A percentile compares a stretch with the other conserved stretches of the same genome.
phyloP scores from a whole-genome alignment of 2,797 vertebrate species.

The Darevskia nairensis region DNA sequence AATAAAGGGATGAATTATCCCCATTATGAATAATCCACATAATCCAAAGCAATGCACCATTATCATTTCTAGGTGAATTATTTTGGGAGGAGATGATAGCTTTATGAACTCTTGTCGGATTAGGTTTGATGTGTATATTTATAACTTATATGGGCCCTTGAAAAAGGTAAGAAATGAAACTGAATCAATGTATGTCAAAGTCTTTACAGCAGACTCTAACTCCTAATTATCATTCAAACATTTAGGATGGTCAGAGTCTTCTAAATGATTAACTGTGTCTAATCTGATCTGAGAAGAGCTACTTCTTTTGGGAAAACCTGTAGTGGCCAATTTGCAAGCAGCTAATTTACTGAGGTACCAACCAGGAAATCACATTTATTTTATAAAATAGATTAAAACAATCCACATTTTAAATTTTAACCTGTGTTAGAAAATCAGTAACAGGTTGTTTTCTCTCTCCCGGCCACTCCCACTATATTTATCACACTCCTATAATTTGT shows the following conservation, averaged over 20 bases:
- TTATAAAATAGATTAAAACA: constrained; percentile 2
- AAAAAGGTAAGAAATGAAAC: not conserved
- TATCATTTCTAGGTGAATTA: not conserved
- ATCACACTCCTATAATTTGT: not conserved
- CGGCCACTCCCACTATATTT: not conserved
- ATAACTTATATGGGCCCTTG: not conserved
- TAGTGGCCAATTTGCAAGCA: constrained; percentile 7
- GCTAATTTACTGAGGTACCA: not conserved
- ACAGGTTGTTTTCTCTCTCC: not conserved
- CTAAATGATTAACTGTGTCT: constrained; percentile 5
- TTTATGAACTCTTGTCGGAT: not conserved
- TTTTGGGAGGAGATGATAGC: not conserved
- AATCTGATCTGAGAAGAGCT: not conserved
- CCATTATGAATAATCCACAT: not conserved
- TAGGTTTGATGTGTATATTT: not conserved
- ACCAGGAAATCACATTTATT: not conserved
- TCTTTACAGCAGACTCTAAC: not conserved
- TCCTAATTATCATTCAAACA: not conserved
- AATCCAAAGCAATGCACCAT: not conserved
- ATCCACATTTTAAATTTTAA: not conserved
- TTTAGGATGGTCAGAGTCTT: not conserved
- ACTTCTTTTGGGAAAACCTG: not conserved
- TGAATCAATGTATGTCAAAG: not conserved
- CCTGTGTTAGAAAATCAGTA: not conserved
- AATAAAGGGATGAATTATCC: not conserved